A percentile compares a stretch with the other conserved stretches of the same genome.
phyloP scores from a whole-genome alignment of 1,140 invertebrate species.

The Episyrphus balteatus region DNA sequence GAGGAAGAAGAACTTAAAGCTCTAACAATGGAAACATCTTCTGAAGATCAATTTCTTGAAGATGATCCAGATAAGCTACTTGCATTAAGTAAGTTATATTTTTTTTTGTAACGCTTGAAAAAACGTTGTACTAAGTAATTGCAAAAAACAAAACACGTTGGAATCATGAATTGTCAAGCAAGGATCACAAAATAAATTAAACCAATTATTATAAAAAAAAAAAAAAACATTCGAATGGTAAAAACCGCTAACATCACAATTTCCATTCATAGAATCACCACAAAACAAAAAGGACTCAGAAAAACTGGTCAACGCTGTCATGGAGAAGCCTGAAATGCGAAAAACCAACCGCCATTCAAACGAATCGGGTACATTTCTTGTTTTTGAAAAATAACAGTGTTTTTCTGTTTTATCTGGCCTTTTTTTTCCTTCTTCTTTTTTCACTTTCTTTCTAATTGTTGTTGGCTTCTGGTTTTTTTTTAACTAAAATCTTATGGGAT shows the following conservation, averaged over 20 bases:
- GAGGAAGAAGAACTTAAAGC: conserved; percentile 60
- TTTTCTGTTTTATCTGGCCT: not conserved
- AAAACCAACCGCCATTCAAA: conserved; percentile 32
- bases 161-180: too few species aligned
- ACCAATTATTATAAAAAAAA: not conserved
- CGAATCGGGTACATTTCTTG: conserved; percentile 27
- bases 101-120: not conserved
- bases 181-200: not conserved
- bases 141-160: too few species aligned
- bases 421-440: too few species aligned
- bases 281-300: not conserved
- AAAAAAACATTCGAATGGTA: not conserved
- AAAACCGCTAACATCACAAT: too few species aligned
- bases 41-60: conserved; percentile 5
- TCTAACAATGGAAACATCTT: conserved; percentile 12
- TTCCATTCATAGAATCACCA: too few species aligned
- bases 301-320: conserved; percentile 6
- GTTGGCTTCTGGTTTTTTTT: not conserved
- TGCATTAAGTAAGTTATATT: conserved; percentile 9
- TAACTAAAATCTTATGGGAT: too few species aligned
- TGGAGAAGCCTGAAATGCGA: conserved; percentile 25
- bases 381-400: not conserved
- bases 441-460: not conserved
- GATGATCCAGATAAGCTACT: conserved; percentile 11
- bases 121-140: conserved; percentile 1